A percentile compares a stretch with the other conserved stretches of the same genome.
phyloP scores from a whole-genome alignment of 2,113 vertebrate genomes.

The Amphiprion ocellaris region DNA sequence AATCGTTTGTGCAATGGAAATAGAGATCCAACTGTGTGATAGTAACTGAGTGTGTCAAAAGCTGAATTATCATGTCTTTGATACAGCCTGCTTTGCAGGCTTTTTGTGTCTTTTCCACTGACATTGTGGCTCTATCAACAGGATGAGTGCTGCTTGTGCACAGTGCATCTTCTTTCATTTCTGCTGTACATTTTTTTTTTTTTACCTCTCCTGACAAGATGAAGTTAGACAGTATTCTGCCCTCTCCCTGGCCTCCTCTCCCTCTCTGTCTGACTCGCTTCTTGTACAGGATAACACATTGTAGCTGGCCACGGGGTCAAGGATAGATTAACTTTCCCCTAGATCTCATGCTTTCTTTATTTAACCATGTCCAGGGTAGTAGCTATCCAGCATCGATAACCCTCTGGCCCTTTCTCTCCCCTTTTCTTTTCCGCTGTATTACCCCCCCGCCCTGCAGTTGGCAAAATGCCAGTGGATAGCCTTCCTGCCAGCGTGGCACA shows the following conservation, averaged over 20 bases:
- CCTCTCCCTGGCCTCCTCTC: conserved; percentile 56
- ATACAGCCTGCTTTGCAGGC: conserved; percentile 21
- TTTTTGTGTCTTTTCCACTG: conserved; percentile 33
- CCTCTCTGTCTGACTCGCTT: conserved; percentile 46
- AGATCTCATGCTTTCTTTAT: conserved; percentile 55
- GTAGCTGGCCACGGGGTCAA: conserved; percentile 60
- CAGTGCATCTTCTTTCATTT: conserved; percentile 29
- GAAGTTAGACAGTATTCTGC: conserved; percentile 60
- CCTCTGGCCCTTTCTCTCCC: conserved; percentile 44
- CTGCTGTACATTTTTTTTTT: conserved; percentile 34
- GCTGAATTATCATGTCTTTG: conserved; percentile 38
- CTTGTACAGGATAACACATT: conserved; percentile 59
- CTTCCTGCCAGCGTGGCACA: conserved; percentile 86
- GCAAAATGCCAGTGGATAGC: conserved; percentile 73
- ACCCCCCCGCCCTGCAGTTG: conserved; percentile 49
- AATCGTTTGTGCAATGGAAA: conserved; percentile 46
- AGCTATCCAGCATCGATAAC: conserved; percentile 56
- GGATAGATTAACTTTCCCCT: conserved; percentile 65
- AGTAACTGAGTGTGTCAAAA: conserved; percentile 33
- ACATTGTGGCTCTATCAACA: conserved; percentile 20
- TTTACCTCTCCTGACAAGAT: conserved; percentile 53
- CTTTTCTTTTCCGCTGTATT: conserved; percentile 24
- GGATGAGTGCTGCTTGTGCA: conserved; percentile 16
- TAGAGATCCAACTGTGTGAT: conserved; percentile 48
- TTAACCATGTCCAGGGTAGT: conserved; percentile 42